Evolutionary conservation across 2,888 invertebrate genomes (phyloP).

Genomic region (Chymomyza fuscimana): DNA sequence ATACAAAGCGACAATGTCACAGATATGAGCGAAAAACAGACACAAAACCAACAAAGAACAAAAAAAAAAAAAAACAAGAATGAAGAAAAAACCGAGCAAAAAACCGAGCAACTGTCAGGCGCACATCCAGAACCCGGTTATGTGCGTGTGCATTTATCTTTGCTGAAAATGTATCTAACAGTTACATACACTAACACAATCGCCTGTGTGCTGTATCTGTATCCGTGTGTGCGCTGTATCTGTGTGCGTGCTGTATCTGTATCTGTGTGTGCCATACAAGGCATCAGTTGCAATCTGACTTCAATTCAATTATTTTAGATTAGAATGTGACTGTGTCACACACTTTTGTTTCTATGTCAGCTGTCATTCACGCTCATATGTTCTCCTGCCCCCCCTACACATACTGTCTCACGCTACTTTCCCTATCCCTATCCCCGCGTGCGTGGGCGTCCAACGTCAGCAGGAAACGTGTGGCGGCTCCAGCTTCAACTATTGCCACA

Average conservation of each 20-base stretch:
- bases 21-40: slow-evolving; percentile 4
- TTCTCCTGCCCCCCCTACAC: slow-evolving; percentile 46
- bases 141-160: slow-evolving; percentile 33
- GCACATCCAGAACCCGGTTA: slow-evolving; percentile 37
- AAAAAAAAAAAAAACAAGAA: slow-evolving; percentile 4
- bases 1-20: slow-evolving; percentile 7
- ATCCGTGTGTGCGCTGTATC: background rate
- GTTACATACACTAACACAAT: slow-evolving; percentile 43
- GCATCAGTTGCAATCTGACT: slow-evolving; percentile 75
- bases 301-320: slow-evolving; percentile 75
- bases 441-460: background rate
- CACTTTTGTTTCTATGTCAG: slow-evolving; percentile 72
- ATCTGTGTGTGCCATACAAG: slow-evolving; percentile 22
- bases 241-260: background rate
- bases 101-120: slow-evolving; percentile 41
- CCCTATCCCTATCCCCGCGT: background rate
- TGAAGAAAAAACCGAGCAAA: slow-evolving; percentile 12
- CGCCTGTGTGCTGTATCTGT: slow-evolving; percentile 4
- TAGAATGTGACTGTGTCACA: slow-evolving; percentile 73
- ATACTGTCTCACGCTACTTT: background rate
- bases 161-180: slow-evolving; percentile 40
- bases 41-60: background rate
- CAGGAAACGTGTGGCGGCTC: background rate
- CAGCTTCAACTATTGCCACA: slow-evolving; percentile 11
- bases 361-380: slow-evolving; percentile 70